These are phyloP conservation scores for Morus bassanus DNA, from an alignment of 2,797 vertebrate species.

Conservation along the genomic window DNA sequence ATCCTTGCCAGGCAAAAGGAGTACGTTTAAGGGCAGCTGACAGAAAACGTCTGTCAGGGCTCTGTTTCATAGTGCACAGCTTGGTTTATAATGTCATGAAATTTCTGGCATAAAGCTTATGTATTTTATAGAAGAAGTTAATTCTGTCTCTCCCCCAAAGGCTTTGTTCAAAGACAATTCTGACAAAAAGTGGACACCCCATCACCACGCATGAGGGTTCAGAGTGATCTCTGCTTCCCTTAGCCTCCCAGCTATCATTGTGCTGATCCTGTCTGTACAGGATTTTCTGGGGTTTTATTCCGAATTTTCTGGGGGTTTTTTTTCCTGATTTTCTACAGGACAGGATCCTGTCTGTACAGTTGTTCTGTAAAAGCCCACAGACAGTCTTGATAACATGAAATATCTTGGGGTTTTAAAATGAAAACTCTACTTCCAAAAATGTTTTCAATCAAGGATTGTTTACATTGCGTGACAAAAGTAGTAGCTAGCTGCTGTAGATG, in stretches of 20 bases:
- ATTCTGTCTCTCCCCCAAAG: background rate
- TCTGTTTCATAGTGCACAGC: background rate
- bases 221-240: background rate
- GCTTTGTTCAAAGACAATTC: background rate
- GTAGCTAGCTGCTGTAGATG: background rate
- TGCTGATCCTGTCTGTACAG: background rate
- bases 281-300: no score
- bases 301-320: no score
- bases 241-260: background rate
- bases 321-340: no score
- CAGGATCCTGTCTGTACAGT: no score
- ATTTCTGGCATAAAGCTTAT: background rate
- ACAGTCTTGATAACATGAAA: background rate
- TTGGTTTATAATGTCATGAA: background rate
- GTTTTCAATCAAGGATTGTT: background rate
- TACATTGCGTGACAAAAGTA: background rate
- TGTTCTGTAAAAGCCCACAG: background rate
- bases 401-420: background rate
- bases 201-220: rapidly evolving
- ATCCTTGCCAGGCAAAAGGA: background rate
- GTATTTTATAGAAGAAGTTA: background rate
- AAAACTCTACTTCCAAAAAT: background rate
- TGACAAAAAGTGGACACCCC: background rate
- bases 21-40: background rate
- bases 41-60: background rate